Evolutionary conservation across 2,113 vertebrate genomes (phyloP).

Genomic region (Macaca nemestrina): DNA sequence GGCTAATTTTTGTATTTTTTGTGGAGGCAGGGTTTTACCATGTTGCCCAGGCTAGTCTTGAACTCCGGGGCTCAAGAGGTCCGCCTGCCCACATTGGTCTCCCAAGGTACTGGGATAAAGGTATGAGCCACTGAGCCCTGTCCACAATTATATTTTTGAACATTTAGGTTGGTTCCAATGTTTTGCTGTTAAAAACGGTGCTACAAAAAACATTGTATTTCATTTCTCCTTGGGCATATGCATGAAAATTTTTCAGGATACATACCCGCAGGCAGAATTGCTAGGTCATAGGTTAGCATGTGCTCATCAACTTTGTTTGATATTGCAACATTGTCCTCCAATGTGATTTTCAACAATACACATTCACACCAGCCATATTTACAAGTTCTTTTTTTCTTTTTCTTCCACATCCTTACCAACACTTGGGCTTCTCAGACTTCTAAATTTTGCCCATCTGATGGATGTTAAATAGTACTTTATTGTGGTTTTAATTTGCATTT

Average conservation of each 20-base stretch:
- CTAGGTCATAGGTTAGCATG: neutral
- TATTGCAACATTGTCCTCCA: neutral
- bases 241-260: neutral
- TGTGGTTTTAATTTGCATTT: conserved; percentile 34
- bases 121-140: too few species aligned
- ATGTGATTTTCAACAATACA: neutral
- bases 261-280: neutral
- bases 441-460: neutral
- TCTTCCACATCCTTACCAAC: neutral
- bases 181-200: neutral
- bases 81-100: too few species aligned
- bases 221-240: neutral
- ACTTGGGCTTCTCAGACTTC: conserved; percentile 13
- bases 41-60: too few species aligned
- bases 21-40: too few species aligned
- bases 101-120: too few species aligned
- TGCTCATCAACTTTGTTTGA: neutral
- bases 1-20: too few species aligned
- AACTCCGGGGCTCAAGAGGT: too few species aligned
- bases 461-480: neutral
- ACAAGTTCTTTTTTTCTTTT: neutral
- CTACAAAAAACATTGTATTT: neutral
- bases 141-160: neutral
- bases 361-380: neutral
- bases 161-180: neutral